phyloP scores from a whole-genome alignment of 2,113 vertebrate genomes.

The Gallinago paraguaiae region DNA sequence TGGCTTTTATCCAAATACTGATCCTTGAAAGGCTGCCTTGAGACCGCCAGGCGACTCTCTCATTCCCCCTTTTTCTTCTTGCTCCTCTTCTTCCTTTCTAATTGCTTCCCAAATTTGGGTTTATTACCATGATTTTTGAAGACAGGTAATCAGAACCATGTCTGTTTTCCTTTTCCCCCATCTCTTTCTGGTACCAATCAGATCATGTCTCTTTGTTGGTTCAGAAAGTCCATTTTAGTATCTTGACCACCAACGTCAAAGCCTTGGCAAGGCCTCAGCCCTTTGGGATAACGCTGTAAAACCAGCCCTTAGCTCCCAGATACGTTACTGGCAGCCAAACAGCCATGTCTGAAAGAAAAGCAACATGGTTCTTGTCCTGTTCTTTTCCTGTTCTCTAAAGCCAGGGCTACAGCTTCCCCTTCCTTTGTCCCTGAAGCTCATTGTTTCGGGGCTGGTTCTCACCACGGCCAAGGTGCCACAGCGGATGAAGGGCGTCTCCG shows the following conservation, averaged over 20 bases:
- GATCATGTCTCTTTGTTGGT: not conserved
- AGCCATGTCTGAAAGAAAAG: not conserved
- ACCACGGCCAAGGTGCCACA: accelerated
- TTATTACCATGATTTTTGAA: not conserved
- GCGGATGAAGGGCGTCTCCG: accelerated
- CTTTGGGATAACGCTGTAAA: not conserved
- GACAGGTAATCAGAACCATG: conserved; percentile 35
- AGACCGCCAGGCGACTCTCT: conserved; percentile 29
- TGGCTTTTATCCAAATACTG: conserved; percentile 57
- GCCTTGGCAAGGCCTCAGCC: conserved; percentile 12
- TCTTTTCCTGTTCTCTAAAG: not conserved
- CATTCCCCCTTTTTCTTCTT: conserved; percentile 22
- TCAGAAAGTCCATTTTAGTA: not conserved
- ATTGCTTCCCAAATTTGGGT: conserved; percentile 26
- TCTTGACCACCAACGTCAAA: not conserved
- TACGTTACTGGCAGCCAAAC: not conserved
- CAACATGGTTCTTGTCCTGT: not conserved
- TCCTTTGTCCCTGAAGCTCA: not conserved
- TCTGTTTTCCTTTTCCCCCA: not conserved
- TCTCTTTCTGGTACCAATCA: conserved; percentile 2
- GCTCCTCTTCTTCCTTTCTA: conserved; percentile 52
- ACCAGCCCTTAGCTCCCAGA: not conserved
- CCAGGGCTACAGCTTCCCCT: not conserved
- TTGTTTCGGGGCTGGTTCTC: not conserved
- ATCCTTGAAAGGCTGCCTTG: conserved; percentile 62